phyloP scores from a whole-genome alignment of 2,888 invertebrate species.

The Heliconius charithonia region DNA sequence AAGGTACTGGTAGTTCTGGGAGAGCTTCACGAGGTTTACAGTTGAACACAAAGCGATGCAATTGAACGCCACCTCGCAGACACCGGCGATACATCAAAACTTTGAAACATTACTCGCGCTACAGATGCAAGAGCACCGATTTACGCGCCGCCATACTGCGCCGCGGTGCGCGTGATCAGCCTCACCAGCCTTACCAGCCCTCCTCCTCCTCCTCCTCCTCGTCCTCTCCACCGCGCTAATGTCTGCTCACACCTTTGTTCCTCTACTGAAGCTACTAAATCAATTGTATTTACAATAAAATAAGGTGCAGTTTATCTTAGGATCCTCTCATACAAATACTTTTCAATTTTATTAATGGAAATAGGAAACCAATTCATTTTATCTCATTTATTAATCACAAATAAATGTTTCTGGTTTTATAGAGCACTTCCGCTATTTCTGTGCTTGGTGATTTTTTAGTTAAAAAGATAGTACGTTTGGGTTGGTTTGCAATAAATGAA shows the following conservation, averaged over 20 bases:
- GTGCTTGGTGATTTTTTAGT: no score
- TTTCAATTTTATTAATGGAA: background rate
- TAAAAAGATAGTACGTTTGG: no score
- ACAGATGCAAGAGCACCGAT: slow-evolving; percentile 30
- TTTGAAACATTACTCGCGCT: slow-evolving; percentile 37
- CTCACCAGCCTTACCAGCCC: no score
- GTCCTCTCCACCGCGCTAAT: background rate
- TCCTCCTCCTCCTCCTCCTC: no score
- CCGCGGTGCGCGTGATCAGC: background rate
- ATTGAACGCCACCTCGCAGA: slow-evolving; percentile 36
- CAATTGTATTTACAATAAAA: background rate
- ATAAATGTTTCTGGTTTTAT: no score
- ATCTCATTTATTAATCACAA: no score
- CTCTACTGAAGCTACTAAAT: background rate
- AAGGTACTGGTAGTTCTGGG: background rate
- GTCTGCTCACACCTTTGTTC: slow-evolving; percentile 41
- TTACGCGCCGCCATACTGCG: slow-evolving; percentile 40
- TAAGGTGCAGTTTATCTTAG: slow-evolving; percentile 15
- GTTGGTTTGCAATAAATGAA: no score
- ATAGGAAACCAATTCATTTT: background rate
- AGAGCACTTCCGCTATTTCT: no score
- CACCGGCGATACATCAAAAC: slow-evolving; percentile 37
- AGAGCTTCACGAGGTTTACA: background rate
- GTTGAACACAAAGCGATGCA: slow-evolving; percentile 36
- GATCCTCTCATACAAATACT: background rate